These are phyloP conservation scores for Rhaphigaster nebulosa DNA, from an alignment of 2,888 invertebrate genomes.

Conservation along the genomic window DNA sequence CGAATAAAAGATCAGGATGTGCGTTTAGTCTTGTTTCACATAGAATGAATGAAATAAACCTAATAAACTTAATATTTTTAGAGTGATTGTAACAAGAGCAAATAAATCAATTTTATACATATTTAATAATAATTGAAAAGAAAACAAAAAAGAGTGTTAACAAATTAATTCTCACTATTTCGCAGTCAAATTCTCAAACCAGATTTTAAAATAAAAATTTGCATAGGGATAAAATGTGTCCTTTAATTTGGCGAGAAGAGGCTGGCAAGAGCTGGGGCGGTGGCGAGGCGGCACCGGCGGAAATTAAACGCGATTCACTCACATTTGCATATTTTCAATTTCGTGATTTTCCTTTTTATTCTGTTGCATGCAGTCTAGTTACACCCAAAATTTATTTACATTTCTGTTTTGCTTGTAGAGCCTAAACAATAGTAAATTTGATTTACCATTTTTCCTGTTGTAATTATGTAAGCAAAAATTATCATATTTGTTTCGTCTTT, in stretches of 20 bases:
- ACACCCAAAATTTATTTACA: neutral
- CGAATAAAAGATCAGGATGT: no score
- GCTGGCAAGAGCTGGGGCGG: neutral
- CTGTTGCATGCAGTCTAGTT: neutral
- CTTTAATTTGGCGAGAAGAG: neutral
- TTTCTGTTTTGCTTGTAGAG: neutral
- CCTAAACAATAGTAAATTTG: neutral
- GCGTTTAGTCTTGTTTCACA: no score
- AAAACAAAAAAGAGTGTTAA: neutral
- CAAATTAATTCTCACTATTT: neutral
- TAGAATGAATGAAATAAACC: no score
- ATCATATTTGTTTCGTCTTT: neutral
- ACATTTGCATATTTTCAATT: constrained; percentile 35
- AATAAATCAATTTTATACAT: no score
- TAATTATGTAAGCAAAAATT: neutral
- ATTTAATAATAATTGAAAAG: no score
- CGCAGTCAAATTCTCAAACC: neutral
- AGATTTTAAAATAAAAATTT: neutral
- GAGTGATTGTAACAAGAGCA: no score
- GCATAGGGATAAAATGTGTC: neutral
- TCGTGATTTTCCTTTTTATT: neutral
- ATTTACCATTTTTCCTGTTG: neutral
- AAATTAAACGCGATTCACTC: neutral
- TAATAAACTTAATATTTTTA: no score
- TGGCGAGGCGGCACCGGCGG: neutral